Evolutionary conservation across 2,113 vertebrate species (phyloP).

Genomic region (Amphilophus citrinellus): DNA sequence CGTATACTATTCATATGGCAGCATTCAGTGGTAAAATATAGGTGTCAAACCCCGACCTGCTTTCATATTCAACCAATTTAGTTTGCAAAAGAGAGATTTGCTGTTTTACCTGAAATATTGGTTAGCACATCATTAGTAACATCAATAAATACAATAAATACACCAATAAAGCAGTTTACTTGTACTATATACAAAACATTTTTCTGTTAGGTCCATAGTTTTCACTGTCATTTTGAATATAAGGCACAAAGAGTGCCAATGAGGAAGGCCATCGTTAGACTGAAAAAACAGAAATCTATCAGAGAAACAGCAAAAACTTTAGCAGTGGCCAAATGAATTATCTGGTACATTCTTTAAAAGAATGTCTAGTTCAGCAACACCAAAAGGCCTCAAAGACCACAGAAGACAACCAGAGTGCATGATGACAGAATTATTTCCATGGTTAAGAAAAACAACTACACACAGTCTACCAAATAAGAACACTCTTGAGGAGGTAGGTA

Average conservation of each 20-base stretch:
- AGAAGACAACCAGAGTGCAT: not conserved
- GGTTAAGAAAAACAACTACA: not conserved
- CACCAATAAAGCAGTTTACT: not conserved
- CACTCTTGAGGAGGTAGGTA: not conserved
- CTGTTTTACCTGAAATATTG: conserved; percentile 9
- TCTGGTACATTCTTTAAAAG: not conserved
- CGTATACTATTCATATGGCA: conserved; percentile 26
- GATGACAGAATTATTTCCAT: not conserved
- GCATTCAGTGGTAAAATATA: conserved; percentile 5
- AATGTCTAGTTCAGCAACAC: not conserved
- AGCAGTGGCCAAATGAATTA: not conserved
- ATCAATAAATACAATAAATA: not conserved
- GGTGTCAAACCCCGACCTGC: conserved; percentile 19
- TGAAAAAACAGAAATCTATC: no score
- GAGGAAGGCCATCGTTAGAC: no score
- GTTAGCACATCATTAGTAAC: not conserved
- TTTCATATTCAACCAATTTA: conserved; percentile 20
- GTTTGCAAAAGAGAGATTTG: not conserved
- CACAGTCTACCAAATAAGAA: not conserved
- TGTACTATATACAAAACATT: not conserved
- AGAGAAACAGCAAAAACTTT: no score
- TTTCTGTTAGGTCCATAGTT: not conserved
- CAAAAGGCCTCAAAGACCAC: not conserved
- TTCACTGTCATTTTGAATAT: no score
- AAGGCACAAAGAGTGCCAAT: no score